Conservation (phyloP, 2,113 vertebrate species). For the Odocoileus virginianus region DNA sequence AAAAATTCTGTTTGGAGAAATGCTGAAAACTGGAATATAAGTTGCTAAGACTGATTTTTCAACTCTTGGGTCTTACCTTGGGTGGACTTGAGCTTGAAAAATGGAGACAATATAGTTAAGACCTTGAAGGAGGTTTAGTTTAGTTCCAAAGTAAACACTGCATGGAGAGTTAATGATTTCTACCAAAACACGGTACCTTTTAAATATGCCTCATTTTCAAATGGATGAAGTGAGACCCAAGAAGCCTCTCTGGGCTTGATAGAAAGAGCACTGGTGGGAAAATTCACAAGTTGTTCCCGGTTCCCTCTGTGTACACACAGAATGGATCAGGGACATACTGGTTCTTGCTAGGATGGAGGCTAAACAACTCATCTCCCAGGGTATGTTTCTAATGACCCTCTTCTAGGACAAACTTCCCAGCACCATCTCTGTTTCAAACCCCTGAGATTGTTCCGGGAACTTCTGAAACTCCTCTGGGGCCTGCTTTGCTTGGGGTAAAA, state of each 20-base stretch:
- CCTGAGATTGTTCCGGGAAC: background rate
- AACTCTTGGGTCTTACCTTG: background rate
- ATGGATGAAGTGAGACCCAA: background rate
- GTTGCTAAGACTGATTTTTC: background rate
- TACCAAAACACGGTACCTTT: background rate
- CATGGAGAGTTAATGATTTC: background rate
- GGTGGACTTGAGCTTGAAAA: background rate
- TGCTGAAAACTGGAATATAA: background rate
- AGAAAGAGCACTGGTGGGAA: background rate
- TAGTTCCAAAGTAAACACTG: background rate
- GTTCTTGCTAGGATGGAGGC: background rate
- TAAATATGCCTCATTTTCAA: background rate
- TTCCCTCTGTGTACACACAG: background rate
- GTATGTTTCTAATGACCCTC: background rate
- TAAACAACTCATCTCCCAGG: background rate
- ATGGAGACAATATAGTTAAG: background rate
- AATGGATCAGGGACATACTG: background rate
- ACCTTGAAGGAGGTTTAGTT: background rate
- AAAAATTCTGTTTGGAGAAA: background rate
- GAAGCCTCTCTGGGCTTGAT: background rate
- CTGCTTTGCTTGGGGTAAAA: background rate
- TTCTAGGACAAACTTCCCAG: background rate
- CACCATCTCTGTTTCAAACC: background rate
- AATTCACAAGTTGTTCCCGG: background rate
- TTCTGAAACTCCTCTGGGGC: background rate